These are phyloP conservation scores for Caenorhabditis drosophilae DNA, from an alignment of 2,888 invertebrate species.

Conservation along the genomic window DNA sequence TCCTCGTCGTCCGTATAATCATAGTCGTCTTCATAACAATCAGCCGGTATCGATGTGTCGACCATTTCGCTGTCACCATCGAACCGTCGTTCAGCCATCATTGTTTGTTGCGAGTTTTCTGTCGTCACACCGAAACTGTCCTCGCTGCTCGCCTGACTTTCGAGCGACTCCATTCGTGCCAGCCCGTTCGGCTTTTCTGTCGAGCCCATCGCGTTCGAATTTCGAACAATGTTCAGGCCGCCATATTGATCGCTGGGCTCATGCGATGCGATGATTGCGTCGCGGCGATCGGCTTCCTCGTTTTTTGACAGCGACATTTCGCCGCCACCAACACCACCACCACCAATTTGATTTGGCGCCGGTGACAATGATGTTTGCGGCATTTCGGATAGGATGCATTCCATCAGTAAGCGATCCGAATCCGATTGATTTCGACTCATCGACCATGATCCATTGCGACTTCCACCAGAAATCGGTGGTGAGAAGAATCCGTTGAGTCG, in stretches of 20 bases:
- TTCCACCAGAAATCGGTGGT: neutral
- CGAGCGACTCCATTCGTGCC: slow-evolving; percentile 20
- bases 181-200: slow-evolving; percentile 3
- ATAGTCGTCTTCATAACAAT: slow-evolving; percentile 20
- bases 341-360: too few species aligned
- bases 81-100: slow-evolving; percentile 3
- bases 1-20: slow-evolving; percentile 17
- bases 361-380: slow-evolving; percentile 1
- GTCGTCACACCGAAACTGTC: slow-evolving; percentile 20
- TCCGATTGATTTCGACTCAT: neutral
- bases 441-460: neutral
- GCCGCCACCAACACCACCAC: too few species aligned
- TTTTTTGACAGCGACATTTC: too few species aligned
- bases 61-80: slow-evolving; percentile 5
- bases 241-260: slow-evolving; percentile 30
- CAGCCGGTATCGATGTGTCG: slow-evolving; percentile 25
- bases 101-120: slow-evolving; percentile 2
- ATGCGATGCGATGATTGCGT: slow-evolving; percentile 26
- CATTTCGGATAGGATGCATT: slow-evolving; percentile 35
- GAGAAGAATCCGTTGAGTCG: slow-evolving; percentile 33
- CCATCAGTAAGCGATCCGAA: slow-evolving; percentile 29
- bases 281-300: slow-evolving; percentile 45
- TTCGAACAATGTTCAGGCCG: neutral
- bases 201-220: slow-evolving; percentile 11
- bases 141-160: slow-evolving; percentile 26